A percentile compares a stretch with the other conserved stretches of the same genome.
Evolutionary conservation across 2,797 vertebrate genomes (phyloP).

Genomic region (Dendrocincla tyrannina): DNA sequence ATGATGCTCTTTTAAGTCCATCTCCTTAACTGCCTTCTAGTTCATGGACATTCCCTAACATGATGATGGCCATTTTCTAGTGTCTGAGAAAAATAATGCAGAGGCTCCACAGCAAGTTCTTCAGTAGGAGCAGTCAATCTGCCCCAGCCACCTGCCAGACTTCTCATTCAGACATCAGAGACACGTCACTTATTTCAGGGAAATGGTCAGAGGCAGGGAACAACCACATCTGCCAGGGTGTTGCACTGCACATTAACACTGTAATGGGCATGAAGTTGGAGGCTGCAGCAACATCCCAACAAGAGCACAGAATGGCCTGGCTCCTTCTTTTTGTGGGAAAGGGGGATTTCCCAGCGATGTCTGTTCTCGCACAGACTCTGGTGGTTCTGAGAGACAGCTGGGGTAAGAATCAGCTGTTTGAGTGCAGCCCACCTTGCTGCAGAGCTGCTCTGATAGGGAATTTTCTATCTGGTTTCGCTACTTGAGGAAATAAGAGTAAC

Average conservation of each 20-base stretch:
- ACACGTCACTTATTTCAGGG: neutral
- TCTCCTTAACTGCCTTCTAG: neutral
- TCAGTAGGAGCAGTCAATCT: neutral
- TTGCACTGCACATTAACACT: neutral
- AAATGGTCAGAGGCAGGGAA: neutral
- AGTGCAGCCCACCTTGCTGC: neutral
- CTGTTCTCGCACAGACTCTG: neutral
- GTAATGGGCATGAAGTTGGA: accelerated
- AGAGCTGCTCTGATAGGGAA: neutral
- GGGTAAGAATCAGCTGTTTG: neutral
- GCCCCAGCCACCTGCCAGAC: neutral
- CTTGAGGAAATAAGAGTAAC: neutral
- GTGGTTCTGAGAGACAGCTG: neutral
- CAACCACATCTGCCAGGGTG: neutral
- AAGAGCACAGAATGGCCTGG: neutral
- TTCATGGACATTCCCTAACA: neutral
- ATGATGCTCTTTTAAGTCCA: neutral
- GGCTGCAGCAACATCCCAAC: neutral
- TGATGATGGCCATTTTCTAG: neutral
- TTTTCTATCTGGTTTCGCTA: neutral
- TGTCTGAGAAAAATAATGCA: neutral
- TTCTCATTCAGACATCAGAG: neutral
- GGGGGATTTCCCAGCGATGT: neutral
- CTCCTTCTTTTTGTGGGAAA: neutral
- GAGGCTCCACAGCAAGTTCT: neutral